Evolutionary conservation across 2,113 vertebrate species (phyloP).

Genomic region (Triplophysa tibetana): DNA sequence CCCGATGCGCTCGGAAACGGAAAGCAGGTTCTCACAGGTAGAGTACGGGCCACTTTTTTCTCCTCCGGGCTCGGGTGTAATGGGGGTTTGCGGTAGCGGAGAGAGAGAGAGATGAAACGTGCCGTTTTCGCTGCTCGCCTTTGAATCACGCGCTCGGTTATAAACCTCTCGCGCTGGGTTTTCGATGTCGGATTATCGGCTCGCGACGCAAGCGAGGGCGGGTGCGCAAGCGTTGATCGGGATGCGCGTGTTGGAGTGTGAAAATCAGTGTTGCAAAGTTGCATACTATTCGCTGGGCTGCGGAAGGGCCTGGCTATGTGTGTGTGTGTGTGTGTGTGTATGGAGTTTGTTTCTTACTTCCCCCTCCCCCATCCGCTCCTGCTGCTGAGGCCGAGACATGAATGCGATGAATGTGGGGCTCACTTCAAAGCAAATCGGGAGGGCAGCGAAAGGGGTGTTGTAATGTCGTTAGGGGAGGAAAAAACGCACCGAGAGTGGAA

Average conservation of each 20-base stretch:
- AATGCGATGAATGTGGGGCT: constrained; percentile 72
- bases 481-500: constrained; percentile 38
- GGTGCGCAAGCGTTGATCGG: constrained; percentile 10
- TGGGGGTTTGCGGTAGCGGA: constrained; percentile 68
- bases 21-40: constrained; percentile 69
- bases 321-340: constrained; percentile 53
- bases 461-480: constrained; percentile 51
- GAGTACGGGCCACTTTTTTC: constrained; percentile 72
- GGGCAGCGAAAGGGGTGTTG: constrained; percentile 57
- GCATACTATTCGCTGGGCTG: constrained; percentile 74
- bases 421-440: constrained; percentile 66
- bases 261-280: constrained; percentile 76
- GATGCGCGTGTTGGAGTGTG: constrained; percentile 52
- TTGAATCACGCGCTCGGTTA: constrained; percentile 54
- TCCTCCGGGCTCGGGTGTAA: constrained; percentile 55
- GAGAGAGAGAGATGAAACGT: constrained; percentile 58
- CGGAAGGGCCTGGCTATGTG: constrained; percentile 68
- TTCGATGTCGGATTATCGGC: not conserved
- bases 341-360: constrained; percentile 73
- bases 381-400: constrained; percentile 74
- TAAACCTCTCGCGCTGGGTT: constrained; percentile 31
- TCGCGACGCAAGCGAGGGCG: not conserved
- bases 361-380: constrained; percentile 75
- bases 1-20: constrained; percentile 68
- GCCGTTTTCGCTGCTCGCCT: constrained; percentile 60